phyloP scores from a whole-genome alignment of 2,888 invertebrate species.

The Stenurella melanura region DNA sequence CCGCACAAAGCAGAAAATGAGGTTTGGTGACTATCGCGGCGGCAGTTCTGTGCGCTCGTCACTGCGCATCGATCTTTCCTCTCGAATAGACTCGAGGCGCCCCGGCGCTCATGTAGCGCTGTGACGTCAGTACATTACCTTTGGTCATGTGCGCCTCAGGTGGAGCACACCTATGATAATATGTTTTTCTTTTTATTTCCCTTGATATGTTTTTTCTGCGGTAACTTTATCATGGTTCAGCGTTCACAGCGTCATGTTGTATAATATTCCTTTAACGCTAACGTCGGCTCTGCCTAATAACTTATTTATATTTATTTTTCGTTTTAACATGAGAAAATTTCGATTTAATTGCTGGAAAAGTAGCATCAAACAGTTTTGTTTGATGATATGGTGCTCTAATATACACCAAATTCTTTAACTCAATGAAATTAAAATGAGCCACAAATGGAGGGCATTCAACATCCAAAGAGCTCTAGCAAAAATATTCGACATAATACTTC shows the following conservation, averaged over 20 bases:
- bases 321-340: background rate
- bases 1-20: conserved; percentile 32
- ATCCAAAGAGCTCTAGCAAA: no score
- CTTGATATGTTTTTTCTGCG: conserved; percentile 25
- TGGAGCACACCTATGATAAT: conserved; percentile 45
- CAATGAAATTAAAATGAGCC: no score
- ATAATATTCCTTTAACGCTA: background rate
- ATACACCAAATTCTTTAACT: no score
- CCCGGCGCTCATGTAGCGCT: conserved; percentile 49
- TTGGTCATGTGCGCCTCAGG: conserved; percentile 52
- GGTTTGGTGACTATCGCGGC: conserved; percentile 49
- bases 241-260: background rate
- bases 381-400: no score
- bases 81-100: conserved; percentile 58
- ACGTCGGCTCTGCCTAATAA: background rate
- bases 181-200: conserved; percentile 30
- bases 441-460: no score
- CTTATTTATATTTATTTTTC: background rate
- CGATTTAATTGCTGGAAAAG: background rate
- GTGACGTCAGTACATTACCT: conserved; percentile 59
- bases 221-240: conserved; percentile 7
- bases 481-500: no score
- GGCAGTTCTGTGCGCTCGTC: conserved; percentile 59
- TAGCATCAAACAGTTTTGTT: no score
- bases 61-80: conserved; percentile 64